Base-by-base conservation (phyloP, 2,113 vertebrate species). In the Trichomycterus rosablanca region DNA sequence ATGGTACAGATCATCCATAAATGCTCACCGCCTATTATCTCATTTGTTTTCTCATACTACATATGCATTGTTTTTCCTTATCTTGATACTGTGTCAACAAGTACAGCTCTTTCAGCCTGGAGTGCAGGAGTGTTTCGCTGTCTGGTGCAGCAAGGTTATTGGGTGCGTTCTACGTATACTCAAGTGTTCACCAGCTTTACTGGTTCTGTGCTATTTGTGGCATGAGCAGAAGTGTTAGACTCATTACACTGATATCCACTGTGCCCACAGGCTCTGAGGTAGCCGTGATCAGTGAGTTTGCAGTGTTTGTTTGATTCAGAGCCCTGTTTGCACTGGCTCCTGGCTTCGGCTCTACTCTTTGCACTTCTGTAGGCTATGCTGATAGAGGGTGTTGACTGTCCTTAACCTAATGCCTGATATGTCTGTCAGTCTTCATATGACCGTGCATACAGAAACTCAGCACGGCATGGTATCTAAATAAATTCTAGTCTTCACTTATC, bases 201-300 rank as follows among this genome's bases (percentile, higher is more conserved):
- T 72, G 63, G 51, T 44, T 28, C 28, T 3, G 12, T 26, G 48
- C 39, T 67, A 59, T 67, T 69, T 62, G 50, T 61, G 68, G 55
- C 46, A 44, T 18, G 52, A 45, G 54, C 52, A 32, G 37, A 70
- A 20, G 48, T 49, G 55, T 45, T 46, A 42, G 58, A 37, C 60
- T 30, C 32, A 34, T 9, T 51, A 26, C 15, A 10, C 16, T 65
- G 61, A 53, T 71, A 67, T 50, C 34, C 16, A 61, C 16, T 59
- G 23, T 59, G 54, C 51, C 66, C 46, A 22, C 43, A 7, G 44
- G 48, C 10, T 50, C 22, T 30, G 15, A 7, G 11, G 2, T 15
- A 30, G 35, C 35, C n/a, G n/a, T 59, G 16, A 26, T 16, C 18
- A 4, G 26, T 44, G 37, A 67, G 51, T 32, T 35, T 7, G 22